Evolutionary conservation across 2,113 vertebrate species (phyloP).

Genomic region (Carassius carassius): DNA sequence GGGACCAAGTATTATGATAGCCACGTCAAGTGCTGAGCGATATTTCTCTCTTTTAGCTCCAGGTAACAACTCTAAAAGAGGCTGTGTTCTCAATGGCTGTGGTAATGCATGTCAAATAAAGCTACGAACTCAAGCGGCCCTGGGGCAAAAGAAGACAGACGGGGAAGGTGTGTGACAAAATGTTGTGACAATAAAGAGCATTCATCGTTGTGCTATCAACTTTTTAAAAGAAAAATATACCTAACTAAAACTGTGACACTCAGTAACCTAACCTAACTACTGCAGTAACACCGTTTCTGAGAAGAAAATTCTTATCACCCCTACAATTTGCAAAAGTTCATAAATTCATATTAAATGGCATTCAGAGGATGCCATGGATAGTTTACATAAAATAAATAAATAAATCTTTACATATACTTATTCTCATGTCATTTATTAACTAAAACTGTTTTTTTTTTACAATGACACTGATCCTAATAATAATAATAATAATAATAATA

Average conservation of each 20-base stretch:
- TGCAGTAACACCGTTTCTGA: not conserved
- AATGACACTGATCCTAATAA: no score
- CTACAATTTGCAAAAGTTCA: no score
- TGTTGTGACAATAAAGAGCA: slow-evolving; percentile 37
- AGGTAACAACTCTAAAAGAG: slow-evolving; percentile 49
- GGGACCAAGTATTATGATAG: slow-evolving; percentile 52
- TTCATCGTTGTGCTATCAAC: slow-evolving; percentile 42
- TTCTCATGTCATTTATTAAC: no score
- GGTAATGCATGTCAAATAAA: slow-evolving; percentile 34
- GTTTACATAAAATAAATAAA: no score
- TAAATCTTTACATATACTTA: no score
- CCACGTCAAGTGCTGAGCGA: slow-evolving; percentile 42
- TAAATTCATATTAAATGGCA: no score
- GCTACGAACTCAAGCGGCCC: slow-evolving; percentile 12
- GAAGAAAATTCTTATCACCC: no score
- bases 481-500: no score
- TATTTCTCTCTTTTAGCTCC: slow-evolving; percentile 34
- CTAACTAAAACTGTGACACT: not conserved
- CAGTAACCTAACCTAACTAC: no score
- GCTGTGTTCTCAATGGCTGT: slow-evolving; percentile 44
- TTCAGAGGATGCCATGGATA: no score
- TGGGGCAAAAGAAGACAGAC: slow-evolving; percentile 29
- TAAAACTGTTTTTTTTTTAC: no score
- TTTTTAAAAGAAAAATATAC: slow-evolving; percentile 59
- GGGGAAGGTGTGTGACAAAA: slow-evolving; percentile 13